Conservation (phyloP, 1,140 invertebrate species). For the Macrocentrus cingulum region DNA sequence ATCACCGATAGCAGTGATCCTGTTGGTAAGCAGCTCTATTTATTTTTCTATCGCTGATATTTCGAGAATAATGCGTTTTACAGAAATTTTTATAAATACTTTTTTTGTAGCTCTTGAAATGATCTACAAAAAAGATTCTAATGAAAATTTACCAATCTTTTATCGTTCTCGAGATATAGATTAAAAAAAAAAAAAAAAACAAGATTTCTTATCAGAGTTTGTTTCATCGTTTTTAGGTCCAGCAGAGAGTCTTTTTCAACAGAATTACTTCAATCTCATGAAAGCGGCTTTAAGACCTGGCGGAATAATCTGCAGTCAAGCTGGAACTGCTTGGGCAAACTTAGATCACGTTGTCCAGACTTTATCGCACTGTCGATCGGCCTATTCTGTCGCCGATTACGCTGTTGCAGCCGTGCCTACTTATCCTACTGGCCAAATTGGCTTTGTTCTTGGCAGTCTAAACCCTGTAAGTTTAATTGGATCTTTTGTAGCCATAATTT, state of each 20-base stretch:
- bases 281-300: slow-evolving; percentile 77
- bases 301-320: slow-evolving; percentile 93
- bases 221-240: slow-evolving; percentile 58
- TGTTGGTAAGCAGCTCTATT: slow-evolving; percentile 70
- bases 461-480: slow-evolving; percentile 37
- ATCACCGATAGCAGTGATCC: slow-evolving; percentile 99
- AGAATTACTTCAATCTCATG: slow-evolving; percentile 87
- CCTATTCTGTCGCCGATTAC: slow-evolving; percentile 80
- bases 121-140: too few relatives aligned
- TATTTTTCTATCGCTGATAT: not conserved
- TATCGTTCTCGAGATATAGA: too few relatives aligned
- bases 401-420: slow-evolving; percentile 85
- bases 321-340: slow-evolving; percentile 89
- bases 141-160: too few relatives aligned
- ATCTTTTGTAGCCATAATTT: too few relatives aligned
- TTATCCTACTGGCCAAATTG: slow-evolving; percentile 95
- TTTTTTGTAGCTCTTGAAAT: too few relatives aligned
- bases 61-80: too few relatives aligned
- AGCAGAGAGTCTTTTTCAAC: slow-evolving; percentile 73
- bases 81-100: too few relatives aligned
- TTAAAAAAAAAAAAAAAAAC: too few relatives aligned
- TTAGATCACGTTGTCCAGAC: slow-evolving; percentile 77
- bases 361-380: slow-evolving; percentile 69
- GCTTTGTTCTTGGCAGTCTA: slow-evolving; percentile 79
- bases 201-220: too few relatives aligned